Conservation (phyloP, 1,140 invertebrate species). For the Conus betulinus region DNA sequence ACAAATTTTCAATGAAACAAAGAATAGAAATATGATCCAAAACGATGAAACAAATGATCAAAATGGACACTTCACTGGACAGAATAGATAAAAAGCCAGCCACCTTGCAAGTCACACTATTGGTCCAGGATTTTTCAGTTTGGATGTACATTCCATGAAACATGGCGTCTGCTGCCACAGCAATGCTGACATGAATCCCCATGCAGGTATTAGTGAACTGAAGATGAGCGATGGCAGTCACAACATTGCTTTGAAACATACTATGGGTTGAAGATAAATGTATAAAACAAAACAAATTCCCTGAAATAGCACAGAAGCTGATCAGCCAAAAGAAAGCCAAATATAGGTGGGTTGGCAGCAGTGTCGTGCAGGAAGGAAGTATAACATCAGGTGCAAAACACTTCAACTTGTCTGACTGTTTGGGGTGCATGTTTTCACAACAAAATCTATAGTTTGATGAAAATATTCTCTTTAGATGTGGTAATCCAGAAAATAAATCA, state of each 20-base stretch:
- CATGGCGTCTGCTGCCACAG: background rate
- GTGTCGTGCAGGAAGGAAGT: constrained; percentile 56
- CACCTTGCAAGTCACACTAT: background rate
- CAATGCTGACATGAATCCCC: background rate
- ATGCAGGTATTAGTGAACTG: background rate
- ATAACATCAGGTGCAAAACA: constrained; percentile 49
- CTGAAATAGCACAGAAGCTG: constrained; percentile 44
- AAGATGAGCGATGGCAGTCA: background rate
- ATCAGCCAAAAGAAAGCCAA: constrained; percentile 58
- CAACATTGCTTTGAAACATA: background rate
- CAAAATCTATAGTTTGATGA: constrained; percentile 55
- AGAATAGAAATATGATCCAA: background rate
- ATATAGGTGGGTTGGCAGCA: constrained; percentile 49
- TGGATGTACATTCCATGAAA: background rate
- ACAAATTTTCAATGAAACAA: background rate
- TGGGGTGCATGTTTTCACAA: constrained; percentile 43
- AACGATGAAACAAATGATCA: background rate
- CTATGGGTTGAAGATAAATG: too few relatives aligned
- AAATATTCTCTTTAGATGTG: constrained; percentile 18
- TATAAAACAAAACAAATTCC: constrained; percentile 38
- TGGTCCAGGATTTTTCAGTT: background rate
- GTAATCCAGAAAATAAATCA: constrained; percentile 33
- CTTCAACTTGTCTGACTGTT: constrained; percentile 33
- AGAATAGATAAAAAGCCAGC: background rate
- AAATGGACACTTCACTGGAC: background rate